These are phyloP conservation scores for Chymomyza amoena DNA, from an alignment of 2,888 invertebrate genomes.

Conservation along the genomic window DNA sequence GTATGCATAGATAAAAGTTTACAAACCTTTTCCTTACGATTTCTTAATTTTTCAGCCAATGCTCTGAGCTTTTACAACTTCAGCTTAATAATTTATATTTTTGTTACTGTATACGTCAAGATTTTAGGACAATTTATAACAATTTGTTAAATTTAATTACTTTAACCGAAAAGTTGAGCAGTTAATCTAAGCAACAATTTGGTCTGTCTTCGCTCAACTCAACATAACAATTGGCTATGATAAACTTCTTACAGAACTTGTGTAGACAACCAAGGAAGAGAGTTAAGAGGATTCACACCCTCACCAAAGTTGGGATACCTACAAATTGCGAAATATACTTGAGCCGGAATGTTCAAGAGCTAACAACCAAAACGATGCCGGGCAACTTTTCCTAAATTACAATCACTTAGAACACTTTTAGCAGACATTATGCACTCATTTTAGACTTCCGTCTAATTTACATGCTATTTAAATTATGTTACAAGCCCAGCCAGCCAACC, in stretches of 20 bases:
- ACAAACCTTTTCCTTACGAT: no score
- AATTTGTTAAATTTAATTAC: not conserved
- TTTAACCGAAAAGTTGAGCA: not conserved
- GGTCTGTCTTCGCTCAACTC: slow-evolving; percentile 10
- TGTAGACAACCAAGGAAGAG: not conserved
- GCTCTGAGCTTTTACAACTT: no score
- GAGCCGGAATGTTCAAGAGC: slow-evolving; percentile 14
- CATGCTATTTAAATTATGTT: slow-evolving; percentile 74
- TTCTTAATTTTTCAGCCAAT: no score
- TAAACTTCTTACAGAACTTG: slow-evolving; percentile 19
- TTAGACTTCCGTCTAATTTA: slow-evolving; percentile 73
- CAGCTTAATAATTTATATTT: no score
- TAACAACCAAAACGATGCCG: slow-evolving; percentile 11
- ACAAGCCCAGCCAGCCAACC: slow-evolving; percentile 27
- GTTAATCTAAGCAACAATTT: slow-evolving; percentile 29
- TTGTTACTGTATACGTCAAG: no score
- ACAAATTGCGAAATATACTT: slow-evolving; percentile 1
- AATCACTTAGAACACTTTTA: slow-evolving; percentile 72
- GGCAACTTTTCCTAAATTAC: slow-evolving; percentile 65
- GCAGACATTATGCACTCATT: slow-evolving; percentile 71
- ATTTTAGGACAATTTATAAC: no score
- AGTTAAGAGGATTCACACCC: not conserved
- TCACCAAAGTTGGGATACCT: not conserved
- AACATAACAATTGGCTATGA: slow-evolving; percentile 21
- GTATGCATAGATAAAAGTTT: no score